Percentiles rank a stretch among this genome's conserved stretches.
These are phyloP conservation scores for Pristionchus fissidentatus DNA, from an alignment of 2,888 invertebrate genomes.

Conservation along the genomic window DNA sequence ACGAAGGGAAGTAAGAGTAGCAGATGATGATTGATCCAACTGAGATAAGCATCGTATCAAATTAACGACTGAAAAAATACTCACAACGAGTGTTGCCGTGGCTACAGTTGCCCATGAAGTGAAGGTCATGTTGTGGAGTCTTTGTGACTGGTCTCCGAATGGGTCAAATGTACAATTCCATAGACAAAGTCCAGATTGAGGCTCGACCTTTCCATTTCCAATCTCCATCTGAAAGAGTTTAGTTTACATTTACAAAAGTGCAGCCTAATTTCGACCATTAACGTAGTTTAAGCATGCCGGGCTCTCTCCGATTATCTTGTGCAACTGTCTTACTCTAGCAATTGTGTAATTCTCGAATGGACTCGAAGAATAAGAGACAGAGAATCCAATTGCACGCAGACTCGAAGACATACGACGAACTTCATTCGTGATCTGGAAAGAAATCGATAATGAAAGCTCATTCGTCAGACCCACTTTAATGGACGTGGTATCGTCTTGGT, in stretches of 20 bases:
- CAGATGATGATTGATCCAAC: not conserved
- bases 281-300: not conserved
- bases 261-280: too few species aligned
- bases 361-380: not conserved
- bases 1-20: not conserved
- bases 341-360: conserved; percentile 36
- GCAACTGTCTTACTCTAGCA: conserved; percentile 12
- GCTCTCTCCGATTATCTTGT: conserved; percentile 16
- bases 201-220: not conserved
- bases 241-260: not conserved
- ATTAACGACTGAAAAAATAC: not conserved
- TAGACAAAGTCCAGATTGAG: not conserved
- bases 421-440: conserved; percentile 12
- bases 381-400: not conserved
- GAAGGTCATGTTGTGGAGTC: conserved; percentile 41
- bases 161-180: conserved; percentile 49
- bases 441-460: not conserved
- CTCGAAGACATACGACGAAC: conserved; percentile 1
- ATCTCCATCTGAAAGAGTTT: conserved; percentile 9
- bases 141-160: conserved; percentile 22
- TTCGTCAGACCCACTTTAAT: conserved; percentile 2
- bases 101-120: conserved; percentile 35
- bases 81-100: conserved; percentile 10
- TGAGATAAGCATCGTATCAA: not conserved
- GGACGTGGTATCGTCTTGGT: not conserved